Base-by-base conservation (phyloP, 2,797 vertebrate genomes). In the Poecilia picta region DNA sequence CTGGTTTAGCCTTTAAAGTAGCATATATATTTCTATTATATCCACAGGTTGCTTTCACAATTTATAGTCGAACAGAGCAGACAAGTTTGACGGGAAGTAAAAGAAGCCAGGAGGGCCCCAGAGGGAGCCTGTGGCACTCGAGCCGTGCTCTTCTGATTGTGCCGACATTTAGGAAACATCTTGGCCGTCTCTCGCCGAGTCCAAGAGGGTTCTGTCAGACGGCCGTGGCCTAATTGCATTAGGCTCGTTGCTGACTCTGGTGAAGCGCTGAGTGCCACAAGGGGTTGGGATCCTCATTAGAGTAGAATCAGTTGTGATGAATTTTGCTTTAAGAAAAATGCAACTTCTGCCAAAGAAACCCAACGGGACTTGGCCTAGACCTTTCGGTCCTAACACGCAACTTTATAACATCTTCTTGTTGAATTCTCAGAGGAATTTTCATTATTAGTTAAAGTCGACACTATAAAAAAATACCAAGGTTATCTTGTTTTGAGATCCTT, bases 241-340 rank as follows among this genome's bases (percentile, higher is more conserved):
- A 87, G 83, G 85, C 89, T 85, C 89, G 77, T 83, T 83, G 90
- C 89, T 78, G 88, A 90, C 90, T 89, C 81, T 70, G 73, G 82
- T 41, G 87, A 77, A 89, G 88, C 78, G 23, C 85, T 82, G 81
- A 23, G 72, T 85, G 85, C 90, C 77, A 85, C 66, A 64, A 88
- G 86, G 85, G 73, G 59, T 28, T 86, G 68, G 79, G 74, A 82
- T 90, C 83, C 88, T 91, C 90, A 88, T 93, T 91, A 91, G 84
- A 78, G 72, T 10, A 75, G 80, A 91, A 91, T 91, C 88, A 79
- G 78, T 87, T 88, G 73, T 81, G 85, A 93, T 90, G 88, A 91
- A 92, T 83, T 85, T 87, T 80, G 78, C 89, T 89, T 83, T 72
- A 78, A 88, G 88, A 89, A 57, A 88, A 82, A 83, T 81, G 53